Percentiles rank a stretch among this genome's conserved stretches.
Conservation (phyloP, 2,797 vertebrate species). For the Acanthurus lineatus region DNA sequence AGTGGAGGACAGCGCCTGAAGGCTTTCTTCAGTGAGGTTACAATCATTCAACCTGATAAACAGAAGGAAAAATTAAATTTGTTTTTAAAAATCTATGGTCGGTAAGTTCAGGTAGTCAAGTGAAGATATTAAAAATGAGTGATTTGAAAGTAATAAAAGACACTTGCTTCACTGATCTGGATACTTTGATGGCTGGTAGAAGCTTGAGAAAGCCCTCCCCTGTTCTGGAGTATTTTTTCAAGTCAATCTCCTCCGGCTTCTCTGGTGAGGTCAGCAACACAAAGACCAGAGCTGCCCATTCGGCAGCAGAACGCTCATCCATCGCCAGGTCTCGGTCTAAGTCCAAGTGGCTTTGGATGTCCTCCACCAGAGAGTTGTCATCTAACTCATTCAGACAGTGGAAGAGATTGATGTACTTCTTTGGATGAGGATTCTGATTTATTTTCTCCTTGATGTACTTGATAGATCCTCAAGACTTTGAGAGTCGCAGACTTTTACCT, state of each 20-base stretch:
- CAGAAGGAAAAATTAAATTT: neutral
- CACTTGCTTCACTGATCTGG: conserved; percentile 30
- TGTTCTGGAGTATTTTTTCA: conserved; percentile 35
- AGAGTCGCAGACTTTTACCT: neutral
- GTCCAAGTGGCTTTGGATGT: conserved; percentile 17
- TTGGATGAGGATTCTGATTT: neutral
- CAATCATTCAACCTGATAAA: conserved; percentile 35
- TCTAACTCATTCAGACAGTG: conserved; percentile 49
- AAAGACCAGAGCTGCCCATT: conserved; percentile 53
- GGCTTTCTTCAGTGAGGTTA: conserved; percentile 19
- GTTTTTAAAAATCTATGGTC: neutral
- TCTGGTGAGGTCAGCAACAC: conserved; percentile 42
- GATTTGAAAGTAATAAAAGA: neutral
- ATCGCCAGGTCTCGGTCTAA: conserved; percentile 5
- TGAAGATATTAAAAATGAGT: neutral
- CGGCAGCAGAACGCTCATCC: neutral
- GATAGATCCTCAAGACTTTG: conserved; percentile 8
- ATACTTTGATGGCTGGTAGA: conserved; percentile 45
- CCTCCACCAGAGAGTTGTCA: conserved; percentile 24
- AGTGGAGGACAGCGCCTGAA: neutral
- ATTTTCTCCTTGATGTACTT: conserved; percentile 35
- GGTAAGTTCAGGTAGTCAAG: neutral
- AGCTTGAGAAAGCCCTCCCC: conserved; percentile 23
- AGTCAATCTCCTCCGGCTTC: conserved; percentile 8
- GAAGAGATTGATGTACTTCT: conserved; percentile 38